phyloP scores from a whole-genome alignment of 2,113 vertebrate genomes.

The Notiomystis cincta region DNA sequence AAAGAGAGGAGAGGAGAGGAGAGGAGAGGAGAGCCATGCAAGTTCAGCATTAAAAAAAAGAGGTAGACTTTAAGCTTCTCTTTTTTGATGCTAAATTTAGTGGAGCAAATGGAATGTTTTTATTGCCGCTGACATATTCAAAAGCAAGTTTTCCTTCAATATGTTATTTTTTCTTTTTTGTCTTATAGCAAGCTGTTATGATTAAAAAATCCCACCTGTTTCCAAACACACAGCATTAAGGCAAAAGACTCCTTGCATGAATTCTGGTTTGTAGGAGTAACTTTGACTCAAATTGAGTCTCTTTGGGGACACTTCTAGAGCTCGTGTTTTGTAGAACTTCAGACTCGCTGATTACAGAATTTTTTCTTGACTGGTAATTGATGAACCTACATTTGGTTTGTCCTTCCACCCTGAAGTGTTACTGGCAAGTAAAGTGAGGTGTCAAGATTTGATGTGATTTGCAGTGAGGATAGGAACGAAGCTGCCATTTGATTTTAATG shows the following conservation, averaged over 20 bases:
- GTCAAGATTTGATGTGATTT: neutral
- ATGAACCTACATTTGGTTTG: neutral
- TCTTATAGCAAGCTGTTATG: neutral
- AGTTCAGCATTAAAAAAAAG: neutral
- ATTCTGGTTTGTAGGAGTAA: neutral
- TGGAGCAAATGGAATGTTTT: neutral
- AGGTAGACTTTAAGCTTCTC: neutral
- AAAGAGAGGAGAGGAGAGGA: neutral
- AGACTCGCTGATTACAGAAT: neutral
- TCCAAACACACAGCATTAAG: neutral
- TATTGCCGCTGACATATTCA: neutral
- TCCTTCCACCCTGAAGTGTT: neutral
- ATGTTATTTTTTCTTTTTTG: neutral
- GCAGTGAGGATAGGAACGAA: neutral
- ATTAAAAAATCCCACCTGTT: neutral
- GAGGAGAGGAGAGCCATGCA: neutral
- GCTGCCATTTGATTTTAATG: neutral
- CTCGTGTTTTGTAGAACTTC: neutral
- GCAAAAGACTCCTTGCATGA: neutral
- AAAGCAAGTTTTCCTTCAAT: neutral
- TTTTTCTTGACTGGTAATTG: neutral
- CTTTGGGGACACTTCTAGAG: neutral
- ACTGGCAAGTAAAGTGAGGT: neutral
- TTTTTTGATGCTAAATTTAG: slow-evolving; percentile 14
- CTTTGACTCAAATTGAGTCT: neutral